Evolutionary conservation across 2,888 invertebrate species (phyloP).

Genomic region (Amiota mariae): DNA sequence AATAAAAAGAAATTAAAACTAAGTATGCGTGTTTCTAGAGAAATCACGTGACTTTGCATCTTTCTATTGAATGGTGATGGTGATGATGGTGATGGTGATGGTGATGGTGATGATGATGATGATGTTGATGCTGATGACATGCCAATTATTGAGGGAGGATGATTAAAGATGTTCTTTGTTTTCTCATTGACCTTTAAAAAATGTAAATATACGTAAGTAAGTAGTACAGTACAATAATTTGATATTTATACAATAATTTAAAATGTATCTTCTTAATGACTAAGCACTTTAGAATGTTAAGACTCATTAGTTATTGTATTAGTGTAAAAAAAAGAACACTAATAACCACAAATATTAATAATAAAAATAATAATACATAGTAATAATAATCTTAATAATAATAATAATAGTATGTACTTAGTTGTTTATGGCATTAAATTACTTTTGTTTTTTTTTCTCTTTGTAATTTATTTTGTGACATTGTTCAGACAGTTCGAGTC

Average conservation of each 20-base stretch:
- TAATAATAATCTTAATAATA: no score
- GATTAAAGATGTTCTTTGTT: no score
- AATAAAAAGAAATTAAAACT: background rate
- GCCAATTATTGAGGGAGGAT: no score
- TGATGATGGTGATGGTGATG: background rate
- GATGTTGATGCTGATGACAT: background rate
- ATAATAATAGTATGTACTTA: no score
- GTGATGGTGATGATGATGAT: background rate
- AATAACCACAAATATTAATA: constrained; percentile 28
- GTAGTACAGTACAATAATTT: no score
- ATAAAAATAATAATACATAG: background rate
- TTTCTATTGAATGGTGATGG: background rate
- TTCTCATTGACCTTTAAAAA: no score
- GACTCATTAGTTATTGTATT: no score
- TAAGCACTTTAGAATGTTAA: no score
- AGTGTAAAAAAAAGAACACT: background rate
- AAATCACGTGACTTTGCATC: constrained; percentile 17
- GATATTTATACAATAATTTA: no score
- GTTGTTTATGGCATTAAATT: constrained; percentile 22
- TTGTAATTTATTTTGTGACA: background rate
- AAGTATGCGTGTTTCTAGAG: constrained; percentile 15
- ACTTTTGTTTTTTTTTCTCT: background rate
- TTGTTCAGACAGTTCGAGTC: background rate
- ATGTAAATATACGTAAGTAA: no score
- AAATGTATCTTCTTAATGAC: no score